Conservation (phyloP, 2,888 invertebrate genomes). For the Biston stratarius region DNA sequence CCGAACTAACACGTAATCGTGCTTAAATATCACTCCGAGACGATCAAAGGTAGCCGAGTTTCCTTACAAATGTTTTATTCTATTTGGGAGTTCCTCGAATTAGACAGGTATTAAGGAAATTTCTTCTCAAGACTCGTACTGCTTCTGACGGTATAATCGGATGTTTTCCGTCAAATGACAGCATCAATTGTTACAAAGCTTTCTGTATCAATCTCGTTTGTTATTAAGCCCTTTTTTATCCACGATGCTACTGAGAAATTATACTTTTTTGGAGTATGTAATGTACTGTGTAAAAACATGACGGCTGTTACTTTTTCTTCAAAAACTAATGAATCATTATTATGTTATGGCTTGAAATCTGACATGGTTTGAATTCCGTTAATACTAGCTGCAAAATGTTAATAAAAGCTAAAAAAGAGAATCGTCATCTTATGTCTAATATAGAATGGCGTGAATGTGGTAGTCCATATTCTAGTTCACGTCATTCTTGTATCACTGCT, state of each 20-base stretch:
- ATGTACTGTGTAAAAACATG: background rate
- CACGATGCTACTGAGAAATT: background rate
- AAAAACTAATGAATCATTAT: no score
- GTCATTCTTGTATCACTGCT: no score
- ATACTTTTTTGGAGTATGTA: background rate
- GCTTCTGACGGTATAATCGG: slow-evolving; percentile 6
- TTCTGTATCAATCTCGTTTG: background rate
- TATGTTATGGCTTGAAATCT: no score
- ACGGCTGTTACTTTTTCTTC: no score
- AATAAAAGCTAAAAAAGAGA: no score
- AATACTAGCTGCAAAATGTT: no score
- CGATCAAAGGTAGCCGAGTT: slow-evolving; percentile 21
- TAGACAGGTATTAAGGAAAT: slow-evolving; percentile 17
- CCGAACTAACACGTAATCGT: slow-evolving; percentile 13
- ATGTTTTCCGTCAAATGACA: slow-evolving; percentile 1
- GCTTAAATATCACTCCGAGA: slow-evolving; percentile 7
- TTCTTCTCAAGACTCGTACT: background rate
- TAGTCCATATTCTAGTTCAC: no score
- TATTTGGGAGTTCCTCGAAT: slow-evolving; percentile 8
- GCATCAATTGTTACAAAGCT: slow-evolving; percentile 10
- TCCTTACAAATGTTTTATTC: slow-evolving; percentile 11
- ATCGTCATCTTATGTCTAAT: no score
- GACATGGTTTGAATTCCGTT: no score
- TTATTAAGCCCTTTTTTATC: background rate
- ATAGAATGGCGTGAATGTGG: no score